Evolutionary conservation across 2,797 vertebrate species (phyloP), one percentile per base, ranked within the genome.

Genomic region (Gymnodraco acuticeps): DNA sequence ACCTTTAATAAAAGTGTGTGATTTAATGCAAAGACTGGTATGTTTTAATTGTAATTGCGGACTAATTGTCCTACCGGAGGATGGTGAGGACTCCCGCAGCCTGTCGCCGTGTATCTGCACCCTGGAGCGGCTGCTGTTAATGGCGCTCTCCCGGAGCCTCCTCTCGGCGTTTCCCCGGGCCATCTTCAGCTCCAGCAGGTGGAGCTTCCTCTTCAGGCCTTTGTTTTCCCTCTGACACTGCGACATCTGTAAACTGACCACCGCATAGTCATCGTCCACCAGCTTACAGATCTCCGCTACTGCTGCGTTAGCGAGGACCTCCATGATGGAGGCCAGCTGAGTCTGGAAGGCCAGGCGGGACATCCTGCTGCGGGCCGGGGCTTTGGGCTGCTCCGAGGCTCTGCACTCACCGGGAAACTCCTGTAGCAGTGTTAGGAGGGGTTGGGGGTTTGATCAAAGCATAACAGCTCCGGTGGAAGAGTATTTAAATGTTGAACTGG

Each of bases 241-340:
- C 3, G 93, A 91, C 94, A 95, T 94, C 73, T 95, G 94, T 3
- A 95, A 42, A 38, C 87, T 93, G 48, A 95, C 92, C 52, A 95
- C 87, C 13, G 95, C 94, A 12, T 92, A 95, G 69, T 95, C 94
- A 55, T 95, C 95, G 83, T 95, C 95, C 47, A 95, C 94, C 46
- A 95, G 92, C 43, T 95, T 95, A 19, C 94, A 95, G 73, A 95
- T 95, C 84, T 95, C 95, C 10, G 93, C 94, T 77, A 95, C 94
- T 0, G 95, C 95, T 1, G 94, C 93, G 45, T 95, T 95, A 3
- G 94, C 94, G 45, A 95, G 83, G 0, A 94, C 94, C 92, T 95
- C 95, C 94, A 95, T 95, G 77, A 95, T 95, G 91, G 94, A 95
- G 72, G 95, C 95, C 56, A 95, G 87, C 92, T 95, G 95, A 5